These are phyloP conservation scores for Apocheima hispidaria DNA, from an alignment of 2,888 invertebrate species.

Conservation along the genomic window DNA sequence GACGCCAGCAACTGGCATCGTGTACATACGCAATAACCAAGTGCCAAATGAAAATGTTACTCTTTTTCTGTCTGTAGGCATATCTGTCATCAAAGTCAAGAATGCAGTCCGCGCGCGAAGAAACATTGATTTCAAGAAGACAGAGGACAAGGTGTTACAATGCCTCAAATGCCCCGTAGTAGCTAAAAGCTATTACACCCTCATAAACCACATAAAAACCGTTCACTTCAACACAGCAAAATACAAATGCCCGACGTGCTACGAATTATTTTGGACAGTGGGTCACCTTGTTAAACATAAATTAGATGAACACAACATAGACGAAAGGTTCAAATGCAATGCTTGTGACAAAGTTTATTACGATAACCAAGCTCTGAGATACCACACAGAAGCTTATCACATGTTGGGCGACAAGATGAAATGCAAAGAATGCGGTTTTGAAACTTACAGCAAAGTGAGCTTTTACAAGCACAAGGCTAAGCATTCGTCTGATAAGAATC, in stretches of 20 bases:
- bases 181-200: background rate
- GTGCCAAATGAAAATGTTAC: background rate
- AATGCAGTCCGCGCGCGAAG: background rate
- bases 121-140: conserved; percentile 8
- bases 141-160: background rate
- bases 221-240: background rate
- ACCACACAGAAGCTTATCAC: conserved; percentile 63
- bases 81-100: background rate
- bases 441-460: conserved; percentile 58
- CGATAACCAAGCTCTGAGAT: conserved; percentile 38
- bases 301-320: conserved; percentile 50
- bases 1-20: too few species aligned
- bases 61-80: conserved; percentile 11
- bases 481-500: conserved; percentile 73
- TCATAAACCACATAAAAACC: conserved; percentile 43
- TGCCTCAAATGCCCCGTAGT: conserved; percentile 2
- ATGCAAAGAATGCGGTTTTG: conserved; percentile 65
- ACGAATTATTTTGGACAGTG: background rate
- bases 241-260: conserved; percentile 7
- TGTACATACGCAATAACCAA: background rate
- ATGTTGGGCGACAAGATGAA: conserved; percentile 34
- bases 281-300: background rate
- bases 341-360: conserved; percentile 38
- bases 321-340: conserved; percentile 45
- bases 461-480: conserved; percentile 71